Evolutionary conservation across 2,113 vertebrate genomes (phyloP).

Genomic region (Embiotoca jacksoni): DNA sequence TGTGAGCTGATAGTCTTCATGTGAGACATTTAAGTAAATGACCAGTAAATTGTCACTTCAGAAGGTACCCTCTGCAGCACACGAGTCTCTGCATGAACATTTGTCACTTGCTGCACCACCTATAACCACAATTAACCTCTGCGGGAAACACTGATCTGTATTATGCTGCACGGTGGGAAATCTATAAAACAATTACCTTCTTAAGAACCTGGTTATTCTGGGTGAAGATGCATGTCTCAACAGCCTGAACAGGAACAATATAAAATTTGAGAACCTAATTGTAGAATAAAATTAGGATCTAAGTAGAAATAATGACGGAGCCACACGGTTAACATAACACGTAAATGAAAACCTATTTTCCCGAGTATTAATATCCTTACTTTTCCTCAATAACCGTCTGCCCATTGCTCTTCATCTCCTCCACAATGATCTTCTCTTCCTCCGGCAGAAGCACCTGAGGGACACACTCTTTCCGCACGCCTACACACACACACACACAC

Average conservation of each 20-base stretch:
- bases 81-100: no score
- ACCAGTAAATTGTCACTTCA: no score
- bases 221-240: neutral
- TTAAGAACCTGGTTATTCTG: neutral
- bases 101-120: no score
- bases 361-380: slow-evolving; percentile 78
- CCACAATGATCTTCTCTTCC: slow-evolving; percentile 97
- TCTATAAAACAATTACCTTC: neutral
- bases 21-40: no score
- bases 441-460: slow-evolving; percentile 95
- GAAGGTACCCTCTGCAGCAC: no score
- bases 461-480: slow-evolving; percentile 90
- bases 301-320: neutral
- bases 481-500: slow-evolving; percentile 67
- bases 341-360: neutral
- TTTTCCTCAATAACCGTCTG: slow-evolving; percentile 96
- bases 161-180: no score
- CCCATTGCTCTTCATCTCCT: slow-evolving; percentile 96
- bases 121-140: no score
- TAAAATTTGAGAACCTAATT: slow-evolving; percentile 27
- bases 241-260: slow-evolving; percentile 16
- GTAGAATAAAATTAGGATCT: slow-evolving; percentile 5
- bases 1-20: no score
- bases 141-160: no score
- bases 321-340: neutral